These are phyloP conservation scores for Scaptodrosophila latifasciaeformis DNA, from an alignment of 2,888 invertebrate species.

Conservation along the genomic window DNA sequence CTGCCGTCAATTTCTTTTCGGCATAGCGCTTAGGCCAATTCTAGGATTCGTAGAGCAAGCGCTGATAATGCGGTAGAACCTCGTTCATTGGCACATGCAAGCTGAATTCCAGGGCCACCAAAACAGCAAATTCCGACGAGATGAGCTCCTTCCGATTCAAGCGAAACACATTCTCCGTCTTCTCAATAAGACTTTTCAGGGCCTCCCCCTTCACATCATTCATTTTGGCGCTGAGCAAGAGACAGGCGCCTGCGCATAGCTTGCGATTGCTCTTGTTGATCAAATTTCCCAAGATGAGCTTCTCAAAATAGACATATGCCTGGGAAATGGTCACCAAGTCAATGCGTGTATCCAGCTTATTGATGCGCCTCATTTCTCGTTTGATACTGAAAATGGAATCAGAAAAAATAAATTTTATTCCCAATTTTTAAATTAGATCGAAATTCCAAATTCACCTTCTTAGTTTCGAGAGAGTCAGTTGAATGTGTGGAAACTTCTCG, in stretches of 20 bases:
- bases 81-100: conserved; percentile 94
- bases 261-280: conserved; percentile 97
- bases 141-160: conserved; percentile 92
- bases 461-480: conserved; percentile 95
- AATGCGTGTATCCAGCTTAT: conserved; percentile 86
- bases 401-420: neutral
- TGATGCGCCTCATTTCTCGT: conserved; percentile 95
- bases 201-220: conserved; percentile 96
- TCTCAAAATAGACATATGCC: conserved; percentile 99
- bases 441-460: conserved; percentile 81
- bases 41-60: conserved; percentile 94
- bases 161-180: conserved; percentile 92
- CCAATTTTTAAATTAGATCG: too few relatives aligned
- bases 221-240: conserved; percentile 95
- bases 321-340: conserved; percentile 96
- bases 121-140: conserved; percentile 93
- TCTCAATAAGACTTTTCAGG: conserved; percentile 91
- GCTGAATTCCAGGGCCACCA: conserved; percentile 95
- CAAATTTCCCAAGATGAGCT: conserved; percentile 91
- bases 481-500: conserved; percentile 95
- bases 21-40: conserved; percentile 72
- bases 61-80: conserved; percentile 95
- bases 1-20: conserved; percentile 64
- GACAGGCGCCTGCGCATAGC: conserved; percentile 94
- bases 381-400: conserved; percentile 82